Conservation (phyloP, 2,888 invertebrate species). For the Hesperia comma region DNA sequence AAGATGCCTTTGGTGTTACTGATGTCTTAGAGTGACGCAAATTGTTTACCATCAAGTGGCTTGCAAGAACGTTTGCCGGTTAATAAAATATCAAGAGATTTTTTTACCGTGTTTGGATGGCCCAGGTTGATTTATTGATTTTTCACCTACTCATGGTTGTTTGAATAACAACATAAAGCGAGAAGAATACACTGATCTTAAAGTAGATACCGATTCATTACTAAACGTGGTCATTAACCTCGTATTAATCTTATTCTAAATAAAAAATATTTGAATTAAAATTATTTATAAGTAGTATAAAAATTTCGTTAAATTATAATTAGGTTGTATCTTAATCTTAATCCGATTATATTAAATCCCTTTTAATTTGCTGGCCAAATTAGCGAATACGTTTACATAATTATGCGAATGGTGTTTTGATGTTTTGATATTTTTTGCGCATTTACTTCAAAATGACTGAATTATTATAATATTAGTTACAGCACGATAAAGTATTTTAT, state of each 20-base stretch:
- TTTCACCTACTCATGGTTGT: too few species aligned
- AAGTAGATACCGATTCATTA: not conserved
- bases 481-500: too few species aligned
- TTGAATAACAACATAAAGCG: too few species aligned
- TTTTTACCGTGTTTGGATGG: too few species aligned
- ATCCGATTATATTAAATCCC: slow-evolving; percentile 7
- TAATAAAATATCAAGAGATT: too few species aligned
- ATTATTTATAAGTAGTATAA: not conserved
- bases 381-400: not conserved
- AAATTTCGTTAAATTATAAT: not conserved
- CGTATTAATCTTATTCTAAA: not conserved
- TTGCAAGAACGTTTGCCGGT: too few species aligned
- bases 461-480: too few species aligned
- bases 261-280: not conserved
- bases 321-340: not conserved
- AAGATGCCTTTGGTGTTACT: too few species aligned
- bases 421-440: not conserved
- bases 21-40: too few species aligned
- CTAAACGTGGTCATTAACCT: not conserved
- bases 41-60: too few species aligned
- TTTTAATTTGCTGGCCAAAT: slow-evolving; percentile 1
- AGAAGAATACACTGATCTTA: not conserved
- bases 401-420: too few species aligned
- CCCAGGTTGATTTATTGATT: too few species aligned
- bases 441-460: not conserved